phyloP scores from a whole-genome alignment of 2,113 vertebrate species.

The Pedionomus torquatus region DNA sequence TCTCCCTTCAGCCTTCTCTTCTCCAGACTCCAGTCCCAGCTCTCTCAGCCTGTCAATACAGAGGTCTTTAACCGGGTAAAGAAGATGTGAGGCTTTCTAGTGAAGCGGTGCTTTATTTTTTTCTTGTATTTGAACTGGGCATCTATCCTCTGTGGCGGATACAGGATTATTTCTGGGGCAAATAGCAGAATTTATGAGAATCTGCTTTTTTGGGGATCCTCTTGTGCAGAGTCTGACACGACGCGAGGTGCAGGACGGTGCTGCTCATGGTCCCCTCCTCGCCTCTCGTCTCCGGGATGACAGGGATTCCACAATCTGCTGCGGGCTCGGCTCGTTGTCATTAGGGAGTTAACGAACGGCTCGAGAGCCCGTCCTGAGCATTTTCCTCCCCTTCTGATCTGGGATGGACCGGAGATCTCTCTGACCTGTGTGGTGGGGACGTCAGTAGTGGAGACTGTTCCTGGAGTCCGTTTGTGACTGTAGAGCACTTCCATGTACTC shows the following conservation, averaged over 20 bases:
- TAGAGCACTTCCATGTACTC: neutral
- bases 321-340: too few species aligned
- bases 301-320: rapidly evolving
- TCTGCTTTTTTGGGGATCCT: neutral
- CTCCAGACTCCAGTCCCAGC: too few species aligned
- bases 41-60: too few species aligned
- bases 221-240: neutral
- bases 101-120: neutral
- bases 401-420: neutral
- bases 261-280: neutral
- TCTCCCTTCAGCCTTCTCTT: too few species aligned
- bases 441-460: too few species aligned
- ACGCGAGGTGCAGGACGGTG: neutral
- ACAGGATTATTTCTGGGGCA: neutral
- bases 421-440: neutral
- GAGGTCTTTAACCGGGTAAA: neutral
- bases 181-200: neutral
- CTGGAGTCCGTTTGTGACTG: neutral
- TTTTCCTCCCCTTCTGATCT: neutral
- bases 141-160: neutral
- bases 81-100: neutral
- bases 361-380: neutral
- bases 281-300: neutral
- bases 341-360: too few species aligned
- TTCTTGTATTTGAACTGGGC: neutral